A percentile compares a stretch with the other conserved stretches of the same genome.
These are phyloP conservation scores for Ctenomys sociabilis DNA, from an alignment of 2,113 vertebrate species.

Conservation along the genomic window DNA sequence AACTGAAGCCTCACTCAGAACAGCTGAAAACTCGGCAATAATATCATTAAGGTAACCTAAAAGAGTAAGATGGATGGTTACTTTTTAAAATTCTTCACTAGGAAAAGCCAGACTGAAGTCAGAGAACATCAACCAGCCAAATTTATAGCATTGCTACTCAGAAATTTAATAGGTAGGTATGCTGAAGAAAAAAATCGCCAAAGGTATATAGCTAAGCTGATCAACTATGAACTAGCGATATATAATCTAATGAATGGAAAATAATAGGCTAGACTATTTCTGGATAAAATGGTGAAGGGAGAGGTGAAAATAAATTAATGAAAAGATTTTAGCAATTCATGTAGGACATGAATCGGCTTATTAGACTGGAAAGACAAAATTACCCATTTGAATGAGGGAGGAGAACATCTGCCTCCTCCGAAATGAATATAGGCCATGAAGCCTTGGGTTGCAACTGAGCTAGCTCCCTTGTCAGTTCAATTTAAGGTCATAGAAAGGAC, in stretches of 20 bases:
- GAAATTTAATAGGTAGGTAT: conserved; percentile 38
- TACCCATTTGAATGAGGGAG: conserved; percentile 27
- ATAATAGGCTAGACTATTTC: background rate
- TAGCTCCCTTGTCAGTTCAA: conserved; percentile 21
- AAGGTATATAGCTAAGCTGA: conserved; percentile 23
- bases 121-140: background rate
- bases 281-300: conserved; percentile 20
- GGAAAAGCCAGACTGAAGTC: background rate
- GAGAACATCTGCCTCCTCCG: background rate
- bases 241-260: conserved; percentile 20
- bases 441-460: background rate
- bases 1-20: conserved; percentile 18
- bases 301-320: conserved; percentile 46
- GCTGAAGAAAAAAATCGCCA: background rate
- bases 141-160: background rate
- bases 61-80: conserved; percentile 16
- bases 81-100: background rate
- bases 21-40: conserved; percentile 1
- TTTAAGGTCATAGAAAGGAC: conserved; percentile 11
- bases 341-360: background rate
- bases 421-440: conserved; percentile 16
- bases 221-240: background rate
- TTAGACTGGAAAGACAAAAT: conserved; percentile 12
- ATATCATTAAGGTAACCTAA: conserved; percentile 23
- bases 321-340: conserved; percentile 48